phyloP scores from a whole-genome alignment of 2,888 invertebrate genomes.

The Therioaphis trifolii region DNA sequence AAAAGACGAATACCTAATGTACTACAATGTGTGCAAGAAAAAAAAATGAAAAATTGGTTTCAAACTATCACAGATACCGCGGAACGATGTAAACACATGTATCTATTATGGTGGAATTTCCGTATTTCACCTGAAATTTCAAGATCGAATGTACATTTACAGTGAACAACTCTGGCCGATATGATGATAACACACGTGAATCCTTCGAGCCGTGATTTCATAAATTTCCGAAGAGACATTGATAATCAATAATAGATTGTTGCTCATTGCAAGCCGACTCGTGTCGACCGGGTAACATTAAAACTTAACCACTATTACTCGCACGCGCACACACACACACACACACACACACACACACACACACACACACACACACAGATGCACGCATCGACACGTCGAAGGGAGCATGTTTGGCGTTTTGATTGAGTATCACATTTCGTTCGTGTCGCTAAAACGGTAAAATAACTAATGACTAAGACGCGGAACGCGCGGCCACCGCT shows the following conservation, averaged over 20 bases:
- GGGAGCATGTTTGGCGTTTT: slow-evolving; percentile 42
- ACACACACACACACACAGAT: no score
- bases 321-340: no score
- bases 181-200: neutral
- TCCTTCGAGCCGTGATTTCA: neutral
- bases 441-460: neutral
- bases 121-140: no score
- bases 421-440: slow-evolving; percentile 51
- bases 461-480: no score
- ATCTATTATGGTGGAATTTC: neutral
- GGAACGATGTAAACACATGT: neutral
- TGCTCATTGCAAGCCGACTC: neutral
- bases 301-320: no score
- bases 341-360: no score
- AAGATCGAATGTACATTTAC: no score
- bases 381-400: neutral
- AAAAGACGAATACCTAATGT: neutral
- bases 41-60: neutral
- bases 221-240: neutral
- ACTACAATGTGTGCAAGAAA: neutral
- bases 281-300: no score
- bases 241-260: neutral
- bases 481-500: no score
- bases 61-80: slow-evolving; percentile 22
- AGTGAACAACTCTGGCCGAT: no score